Evolutionary conservation across 2,888 invertebrate species (phyloP).

Genomic region (Cyclophora punctaria): DNA sequence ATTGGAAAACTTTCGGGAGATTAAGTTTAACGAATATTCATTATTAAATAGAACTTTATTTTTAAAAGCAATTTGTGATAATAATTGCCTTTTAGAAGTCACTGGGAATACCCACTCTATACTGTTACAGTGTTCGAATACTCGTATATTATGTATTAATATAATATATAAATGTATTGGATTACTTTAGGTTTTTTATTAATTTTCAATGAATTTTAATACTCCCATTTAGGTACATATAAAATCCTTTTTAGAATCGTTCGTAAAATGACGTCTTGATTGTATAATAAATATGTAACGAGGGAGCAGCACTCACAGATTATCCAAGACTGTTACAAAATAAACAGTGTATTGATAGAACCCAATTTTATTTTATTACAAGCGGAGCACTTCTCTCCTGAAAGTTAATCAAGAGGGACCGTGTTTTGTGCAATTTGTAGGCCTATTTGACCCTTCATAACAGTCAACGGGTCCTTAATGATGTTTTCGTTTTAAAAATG

Average conservation of each 20-base stretch:
- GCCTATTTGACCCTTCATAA: conserved; percentile 58
- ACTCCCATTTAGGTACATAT: neutral
- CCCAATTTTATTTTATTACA: conserved; percentile 53
- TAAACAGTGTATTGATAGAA: conserved; percentile 35
- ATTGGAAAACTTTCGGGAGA: too few relatives aligned
- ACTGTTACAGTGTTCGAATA: too few relatives aligned
- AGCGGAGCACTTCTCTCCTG: conserved; percentile 37
- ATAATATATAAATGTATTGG: neutral
- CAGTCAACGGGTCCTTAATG: conserved; percentile 45
- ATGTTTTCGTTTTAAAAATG: conserved; percentile 44
- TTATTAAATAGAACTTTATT: too few relatives aligned
- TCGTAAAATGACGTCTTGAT: neutral
- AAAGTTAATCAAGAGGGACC: conserved; percentile 59
- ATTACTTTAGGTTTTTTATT: neutral
- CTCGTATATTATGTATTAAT: too few relatives aligned
- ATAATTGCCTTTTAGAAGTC: too few relatives aligned
- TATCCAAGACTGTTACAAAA: conserved; percentile 5
- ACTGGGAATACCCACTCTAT: too few relatives aligned
- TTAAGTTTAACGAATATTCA: too few relatives aligned
- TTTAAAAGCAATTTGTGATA: too few relatives aligned
- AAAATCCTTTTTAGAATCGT: neutral
- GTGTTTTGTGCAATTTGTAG: conserved; percentile 58
- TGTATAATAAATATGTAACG: neutral
- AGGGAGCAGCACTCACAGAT: neutral
- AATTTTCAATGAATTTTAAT: neutral